phyloP scores from a whole-genome alignment of 2,797 vertebrate genomes.

The Catostomus latipinnis region DNA sequence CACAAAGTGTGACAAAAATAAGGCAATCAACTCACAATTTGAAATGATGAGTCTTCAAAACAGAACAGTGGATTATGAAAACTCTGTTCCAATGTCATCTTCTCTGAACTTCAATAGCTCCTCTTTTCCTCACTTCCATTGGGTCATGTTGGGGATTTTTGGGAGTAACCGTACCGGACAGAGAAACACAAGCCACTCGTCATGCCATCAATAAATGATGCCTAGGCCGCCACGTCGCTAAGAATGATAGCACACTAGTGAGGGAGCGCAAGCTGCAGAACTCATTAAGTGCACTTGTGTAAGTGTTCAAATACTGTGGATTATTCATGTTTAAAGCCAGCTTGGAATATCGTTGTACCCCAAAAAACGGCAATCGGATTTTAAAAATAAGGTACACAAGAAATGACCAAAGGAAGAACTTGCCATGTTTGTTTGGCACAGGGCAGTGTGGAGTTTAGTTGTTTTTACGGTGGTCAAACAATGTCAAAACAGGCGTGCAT shows the following conservation, averaged over 20 bases:
- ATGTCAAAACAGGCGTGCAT: too few species aligned
- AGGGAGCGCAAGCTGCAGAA: constrained; percentile 77
- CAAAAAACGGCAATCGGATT: too few species aligned
- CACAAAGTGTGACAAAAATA: constrained; percentile 25
- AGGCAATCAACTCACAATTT: constrained; percentile 71
- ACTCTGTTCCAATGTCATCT: constrained; percentile 40
- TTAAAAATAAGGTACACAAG: too few species aligned
- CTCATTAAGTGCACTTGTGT: constrained; percentile 78
- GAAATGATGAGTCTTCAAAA: constrained; percentile 59
- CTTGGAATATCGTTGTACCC: background rate
- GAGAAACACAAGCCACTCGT: constrained; percentile 77
- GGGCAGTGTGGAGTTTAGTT: too few species aligned
- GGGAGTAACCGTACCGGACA: constrained; percentile 67
- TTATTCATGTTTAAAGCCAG: background rate
- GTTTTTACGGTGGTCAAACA: too few species aligned
- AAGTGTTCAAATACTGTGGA: background rate
- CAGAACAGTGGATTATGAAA: constrained; percentile 48
- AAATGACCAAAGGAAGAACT: too few species aligned
- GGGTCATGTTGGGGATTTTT: constrained; percentile 51
- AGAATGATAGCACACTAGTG: constrained; percentile 81
- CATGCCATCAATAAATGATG: constrained; percentile 85
- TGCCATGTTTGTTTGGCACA: too few species aligned
- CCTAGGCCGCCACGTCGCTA: constrained; percentile 71
- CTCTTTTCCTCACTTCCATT: constrained; percentile 60
- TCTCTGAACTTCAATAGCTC: constrained; percentile 63